phyloP scores from a whole-genome alignment of 1,140 invertebrate genomes.

The Kradibia gibbosae region DNA sequence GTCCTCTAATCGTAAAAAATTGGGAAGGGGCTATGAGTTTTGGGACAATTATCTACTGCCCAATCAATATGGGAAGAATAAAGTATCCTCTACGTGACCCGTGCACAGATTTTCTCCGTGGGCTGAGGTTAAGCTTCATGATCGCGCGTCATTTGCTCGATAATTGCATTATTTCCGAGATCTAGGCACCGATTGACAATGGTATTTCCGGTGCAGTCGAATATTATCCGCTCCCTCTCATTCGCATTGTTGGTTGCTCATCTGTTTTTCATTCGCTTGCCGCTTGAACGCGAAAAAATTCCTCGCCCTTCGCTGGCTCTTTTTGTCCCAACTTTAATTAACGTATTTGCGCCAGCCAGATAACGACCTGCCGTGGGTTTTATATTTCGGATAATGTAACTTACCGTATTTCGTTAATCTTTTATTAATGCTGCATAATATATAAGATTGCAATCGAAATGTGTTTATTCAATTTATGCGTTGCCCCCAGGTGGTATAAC shows the following conservation, averaged over 20 bases:
- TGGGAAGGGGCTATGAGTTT: too few relatives aligned
- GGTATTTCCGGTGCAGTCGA: conserved; percentile 48
- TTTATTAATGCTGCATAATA: neutral
- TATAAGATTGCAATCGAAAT: neutral
- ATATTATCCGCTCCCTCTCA: neutral
- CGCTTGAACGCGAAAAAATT: neutral
- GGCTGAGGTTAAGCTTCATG: conserved; percentile 29
- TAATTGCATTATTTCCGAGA: conserved; percentile 69
- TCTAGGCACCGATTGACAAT: conserved; percentile 45
- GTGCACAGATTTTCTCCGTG: neutral
- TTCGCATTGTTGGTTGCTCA: neutral
- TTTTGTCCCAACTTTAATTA: conserved; percentile 24
- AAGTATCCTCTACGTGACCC: neutral
- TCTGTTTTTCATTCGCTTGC: neutral
- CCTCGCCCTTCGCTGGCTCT: neutral
- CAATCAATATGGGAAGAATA: neutral
- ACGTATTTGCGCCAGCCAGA: neutral
- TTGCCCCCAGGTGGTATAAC: neutral
- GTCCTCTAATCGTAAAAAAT: too few relatives aligned
- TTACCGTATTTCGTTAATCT: neutral
- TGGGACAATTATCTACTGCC: too few relatives aligned
- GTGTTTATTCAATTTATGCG: neutral
- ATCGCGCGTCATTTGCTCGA: conserved; percentile 65
- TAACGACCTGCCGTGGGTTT: neutral
- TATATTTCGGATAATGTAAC: neutral